phyloP scores from a whole-genome alignment of 2,888 invertebrate species.

The Anticlea derivata region DNA sequence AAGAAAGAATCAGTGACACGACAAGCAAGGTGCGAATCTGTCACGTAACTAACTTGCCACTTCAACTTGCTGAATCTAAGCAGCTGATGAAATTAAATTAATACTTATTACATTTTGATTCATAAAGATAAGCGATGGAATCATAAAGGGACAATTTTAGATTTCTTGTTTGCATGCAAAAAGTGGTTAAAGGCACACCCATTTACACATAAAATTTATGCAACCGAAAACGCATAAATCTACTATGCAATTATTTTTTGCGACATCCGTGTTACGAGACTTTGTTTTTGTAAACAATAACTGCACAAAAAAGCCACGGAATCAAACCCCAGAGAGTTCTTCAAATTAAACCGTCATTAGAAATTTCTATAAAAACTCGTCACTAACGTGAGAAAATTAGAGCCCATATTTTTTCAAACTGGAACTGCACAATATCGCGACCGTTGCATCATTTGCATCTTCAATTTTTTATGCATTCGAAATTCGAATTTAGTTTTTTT shows the following conservation, averaged over 20 bases:
- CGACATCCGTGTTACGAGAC: constrained; percentile 80
- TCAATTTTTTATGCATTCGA: constrained; percentile 37
- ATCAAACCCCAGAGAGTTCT: constrained; percentile 83
- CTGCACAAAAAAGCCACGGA: constrained; percentile 59
- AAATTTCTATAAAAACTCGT: constrained; percentile 64
- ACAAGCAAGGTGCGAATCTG: too few species aligned
- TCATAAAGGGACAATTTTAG: too few species aligned
- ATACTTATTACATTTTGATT: too few species aligned
- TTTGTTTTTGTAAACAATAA: constrained; percentile 79
- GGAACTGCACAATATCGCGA: constrained; percentile 50
- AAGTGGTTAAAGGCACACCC: constrained; percentile 20
- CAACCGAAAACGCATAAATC: constrained; percentile 72
- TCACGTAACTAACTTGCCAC: too few species aligned
- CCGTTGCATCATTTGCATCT: constrained; percentile 78
- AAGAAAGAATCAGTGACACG: too few species aligned
- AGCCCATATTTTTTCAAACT: constrained; percentile 61
- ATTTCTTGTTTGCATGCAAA: constrained; percentile 11
- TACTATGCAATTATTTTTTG: constrained; percentile 77
- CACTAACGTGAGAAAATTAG: constrained; percentile 83
- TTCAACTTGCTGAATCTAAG: too few species aligned
- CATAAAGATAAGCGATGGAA: too few species aligned
- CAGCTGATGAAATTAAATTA: too few species aligned
- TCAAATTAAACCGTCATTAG: constrained; percentile 83
- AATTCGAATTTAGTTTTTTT: constrained; percentile 48
- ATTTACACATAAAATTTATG: constrained; percentile 47